phyloP scores from a whole-genome alignment of 2,888 invertebrate genomes.

The Acleris emargana region DNA sequence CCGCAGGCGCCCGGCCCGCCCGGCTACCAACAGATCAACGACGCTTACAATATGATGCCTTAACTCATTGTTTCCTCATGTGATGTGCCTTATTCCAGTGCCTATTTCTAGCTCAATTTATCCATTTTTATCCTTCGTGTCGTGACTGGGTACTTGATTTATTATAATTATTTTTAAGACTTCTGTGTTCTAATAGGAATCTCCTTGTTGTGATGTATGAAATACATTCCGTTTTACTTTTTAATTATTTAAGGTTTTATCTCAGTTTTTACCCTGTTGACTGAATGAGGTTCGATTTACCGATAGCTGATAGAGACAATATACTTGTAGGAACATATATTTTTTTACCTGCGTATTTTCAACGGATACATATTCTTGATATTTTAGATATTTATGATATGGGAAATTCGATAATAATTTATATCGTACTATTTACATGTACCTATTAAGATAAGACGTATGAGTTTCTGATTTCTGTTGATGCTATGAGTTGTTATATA shows the following conservation, averaged over 20 bases:
- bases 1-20: slow-evolving; percentile 78
- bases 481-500: neutral
- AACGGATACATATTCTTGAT: no score
- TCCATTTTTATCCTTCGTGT: neutral
- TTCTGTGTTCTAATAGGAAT: slow-evolving; percentile 39
- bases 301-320: neutral
- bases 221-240: slow-evolving; percentile 53
- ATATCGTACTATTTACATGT: slow-evolving; percentile 1
- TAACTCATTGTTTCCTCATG: slow-evolving; percentile 39
- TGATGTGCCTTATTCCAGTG: slow-evolving; percentile 58
- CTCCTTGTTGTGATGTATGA: slow-evolving; percentile 54
- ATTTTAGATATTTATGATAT: neutral
- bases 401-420: neutral
- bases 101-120: slow-evolving; percentile 41
- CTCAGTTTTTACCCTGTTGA: slow-evolving; percentile 28
- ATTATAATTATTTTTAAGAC: slow-evolving; percentile 41
- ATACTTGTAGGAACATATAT: no score
- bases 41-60: slow-evolving; percentile 58
- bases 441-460: neutral
- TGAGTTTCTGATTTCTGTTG: neutral
- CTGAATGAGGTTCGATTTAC: slow-evolving; percentile 7
- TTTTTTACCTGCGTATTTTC: no score
- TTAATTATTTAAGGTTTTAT: slow-evolving; percentile 3
- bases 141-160: slow-evolving; percentile 26
- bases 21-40: slow-evolving; percentile 67